These are phyloP conservation scores for Clarias pachynema DNA, from an alignment of 2,797 vertebrate genomes.

Conservation along the genomic window DNA sequence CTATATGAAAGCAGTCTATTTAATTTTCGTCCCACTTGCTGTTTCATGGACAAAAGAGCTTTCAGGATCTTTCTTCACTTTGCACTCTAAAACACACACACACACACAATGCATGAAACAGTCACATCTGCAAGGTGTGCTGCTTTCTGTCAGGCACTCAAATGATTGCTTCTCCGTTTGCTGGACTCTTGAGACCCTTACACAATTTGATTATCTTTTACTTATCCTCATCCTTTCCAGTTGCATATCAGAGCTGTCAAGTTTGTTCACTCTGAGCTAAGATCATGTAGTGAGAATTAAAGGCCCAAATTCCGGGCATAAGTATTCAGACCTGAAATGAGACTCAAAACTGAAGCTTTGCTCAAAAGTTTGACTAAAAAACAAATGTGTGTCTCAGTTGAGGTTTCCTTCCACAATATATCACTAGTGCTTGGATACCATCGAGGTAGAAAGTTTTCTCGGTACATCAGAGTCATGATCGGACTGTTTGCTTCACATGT, in stretches of 20 bases:
- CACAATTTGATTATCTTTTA: constrained; percentile 70
- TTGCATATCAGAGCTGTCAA: constrained; percentile 62
- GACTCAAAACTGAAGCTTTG: background rate
- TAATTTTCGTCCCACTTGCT: background rate
- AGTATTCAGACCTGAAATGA: background rate
- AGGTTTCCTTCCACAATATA: background rate
- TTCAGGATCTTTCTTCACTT: background rate
- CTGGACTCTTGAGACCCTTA: constrained; percentile 67
- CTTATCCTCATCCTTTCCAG: constrained; percentile 58
- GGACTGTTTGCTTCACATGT: no score
- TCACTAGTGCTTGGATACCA: no score
- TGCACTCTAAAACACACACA: background rate
- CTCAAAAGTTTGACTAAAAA: background rate
- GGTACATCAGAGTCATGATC: no score
- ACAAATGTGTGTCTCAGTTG: background rate
- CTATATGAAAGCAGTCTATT: background rate
- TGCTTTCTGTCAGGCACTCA: constrained; percentile 61
- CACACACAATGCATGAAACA: background rate
- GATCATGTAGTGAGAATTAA: constrained; percentile 54
- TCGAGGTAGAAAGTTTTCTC: no score
- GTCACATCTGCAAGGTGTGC: background rate
- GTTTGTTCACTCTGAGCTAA: constrained; percentile 49
- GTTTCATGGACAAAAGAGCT: background rate
- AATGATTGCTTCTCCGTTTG: constrained; percentile 59
- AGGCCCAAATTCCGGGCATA: background rate